Percentiles rank a stretch among this genome's conserved stretches.
Evolutionary conservation across 2,888 invertebrate species (phyloP).

Genomic region (Himalopsyche japonica): DNA sequence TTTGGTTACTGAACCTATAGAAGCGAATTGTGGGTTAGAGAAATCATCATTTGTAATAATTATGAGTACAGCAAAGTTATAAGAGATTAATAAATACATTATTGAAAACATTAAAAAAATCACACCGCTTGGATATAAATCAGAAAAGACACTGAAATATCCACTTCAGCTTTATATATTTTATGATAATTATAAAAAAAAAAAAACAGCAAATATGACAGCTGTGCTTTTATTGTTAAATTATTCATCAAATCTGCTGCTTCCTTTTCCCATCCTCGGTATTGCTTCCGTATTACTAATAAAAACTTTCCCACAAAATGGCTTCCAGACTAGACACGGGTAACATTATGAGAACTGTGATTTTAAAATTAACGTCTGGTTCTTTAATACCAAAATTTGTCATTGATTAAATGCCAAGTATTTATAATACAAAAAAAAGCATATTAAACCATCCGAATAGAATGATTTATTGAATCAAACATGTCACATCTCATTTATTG

Average conservation of each 20-base stretch:
- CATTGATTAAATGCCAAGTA: not conserved
- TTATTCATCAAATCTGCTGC: not conserved
- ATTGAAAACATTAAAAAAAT: not conserved
- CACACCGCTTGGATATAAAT: not conserved
- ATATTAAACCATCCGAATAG: too few relatives aligned
- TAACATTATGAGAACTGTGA: not conserved
- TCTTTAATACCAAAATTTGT: not conserved
- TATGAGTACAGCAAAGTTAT: too few relatives aligned
- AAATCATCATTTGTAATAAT: too few relatives aligned
- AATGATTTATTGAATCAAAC: too few relatives aligned
- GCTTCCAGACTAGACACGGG: not conserved
- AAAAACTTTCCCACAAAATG: not conserved
- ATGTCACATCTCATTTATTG: too few relatives aligned
- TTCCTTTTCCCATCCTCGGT: not conserved
- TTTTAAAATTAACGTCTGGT: not conserved
- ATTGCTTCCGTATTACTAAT: not conserved
- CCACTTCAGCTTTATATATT: not conserved
- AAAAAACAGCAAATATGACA: conserved; percentile 24
- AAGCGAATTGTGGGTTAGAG: too few relatives aligned
- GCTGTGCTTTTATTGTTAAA: conserved; percentile 6
- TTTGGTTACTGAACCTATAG: too few relatives aligned
- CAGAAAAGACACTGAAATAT: not conserved
- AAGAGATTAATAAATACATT: too few relatives aligned
- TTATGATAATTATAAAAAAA: not conserved
- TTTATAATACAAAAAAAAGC: not conserved